Conservation (phyloP, 2,113 vertebrate genomes). For the Cyanistes caeruleus region DNA sequence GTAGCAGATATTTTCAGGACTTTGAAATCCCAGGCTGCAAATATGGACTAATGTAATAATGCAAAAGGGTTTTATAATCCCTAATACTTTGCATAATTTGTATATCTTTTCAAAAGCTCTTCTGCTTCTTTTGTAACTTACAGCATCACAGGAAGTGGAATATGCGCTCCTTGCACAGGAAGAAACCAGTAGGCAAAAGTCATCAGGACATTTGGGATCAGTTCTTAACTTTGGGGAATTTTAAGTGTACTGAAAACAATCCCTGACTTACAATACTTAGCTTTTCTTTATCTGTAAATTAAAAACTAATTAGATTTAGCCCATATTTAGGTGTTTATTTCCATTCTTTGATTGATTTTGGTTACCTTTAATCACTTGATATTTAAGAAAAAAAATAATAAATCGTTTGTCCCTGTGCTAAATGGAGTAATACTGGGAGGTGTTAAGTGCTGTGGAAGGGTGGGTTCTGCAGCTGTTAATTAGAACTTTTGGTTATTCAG, state of each 20-base stretch:
- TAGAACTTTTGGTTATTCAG: neutral
- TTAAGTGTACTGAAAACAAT: neutral
- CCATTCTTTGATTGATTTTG: neutral
- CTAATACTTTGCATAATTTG: neutral
- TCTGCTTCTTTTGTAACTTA: neutral
- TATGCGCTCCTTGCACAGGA: neutral
- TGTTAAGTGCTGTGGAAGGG: neutral
- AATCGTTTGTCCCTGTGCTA: neutral
- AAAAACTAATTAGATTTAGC: neutral
- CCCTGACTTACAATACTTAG: neutral
- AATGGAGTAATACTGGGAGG: neutral
- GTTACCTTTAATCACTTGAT: neutral
- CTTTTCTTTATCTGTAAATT: neutral
- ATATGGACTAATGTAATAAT: neutral
- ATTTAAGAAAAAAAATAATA: neutral
- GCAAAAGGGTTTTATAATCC: neutral
- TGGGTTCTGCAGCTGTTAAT: neutral
- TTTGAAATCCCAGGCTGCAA: neutral
- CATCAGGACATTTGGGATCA: neutral
- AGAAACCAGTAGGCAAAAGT: neutral
- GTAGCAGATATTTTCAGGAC: neutral
- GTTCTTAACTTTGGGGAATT: neutral
- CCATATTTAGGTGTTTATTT: neutral
- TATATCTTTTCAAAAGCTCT: neutral
- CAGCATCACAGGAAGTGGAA: neutral